phyloP scores from a whole-genome alignment of 2,113 vertebrate genomes.

The Rhombomys opimus region DNA sequence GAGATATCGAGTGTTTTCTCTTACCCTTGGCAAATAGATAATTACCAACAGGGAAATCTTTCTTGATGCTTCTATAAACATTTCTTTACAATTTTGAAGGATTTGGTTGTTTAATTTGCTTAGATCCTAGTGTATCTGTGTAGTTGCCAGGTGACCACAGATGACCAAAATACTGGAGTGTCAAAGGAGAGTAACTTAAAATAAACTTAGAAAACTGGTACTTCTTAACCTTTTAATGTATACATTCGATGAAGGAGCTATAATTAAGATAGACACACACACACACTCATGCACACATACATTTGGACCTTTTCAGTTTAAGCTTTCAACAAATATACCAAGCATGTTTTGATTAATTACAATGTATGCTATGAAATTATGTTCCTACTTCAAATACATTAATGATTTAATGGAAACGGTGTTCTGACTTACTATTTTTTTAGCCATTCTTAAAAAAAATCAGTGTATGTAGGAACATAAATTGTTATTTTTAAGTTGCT shows the following conservation, averaged over 20 bases:
- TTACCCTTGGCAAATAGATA: conserved; percentile 25
- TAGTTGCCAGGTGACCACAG: neutral
- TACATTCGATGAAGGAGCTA: conserved; percentile 37
- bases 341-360: neutral
- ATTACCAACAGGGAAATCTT: conserved; percentile 42
- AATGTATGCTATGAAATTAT: neutral
- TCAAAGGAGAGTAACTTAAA: conserved; percentile 42
- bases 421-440: neutral
- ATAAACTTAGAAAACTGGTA: conserved; percentile 13
- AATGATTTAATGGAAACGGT: conserved; percentile 43
- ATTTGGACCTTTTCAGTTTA: neutral
- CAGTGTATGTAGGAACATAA: neutral
- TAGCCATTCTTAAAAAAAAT: neutral
- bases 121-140: conserved; percentile 7
- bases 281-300: neutral
- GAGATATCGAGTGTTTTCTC: neutral
- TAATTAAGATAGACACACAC: neutral
- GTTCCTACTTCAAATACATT: neutral
- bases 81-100: conserved; percentile 9
- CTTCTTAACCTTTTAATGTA: neutral
- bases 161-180: conserved; percentile 25
- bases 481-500: neutral
- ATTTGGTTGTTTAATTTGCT: neutral
- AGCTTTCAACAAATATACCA: conserved; percentile 30
- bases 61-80: neutral